These are phyloP conservation scores for Nezara viridula DNA, from an alignment of 2,888 invertebrate genomes.

Conservation along the genomic window DNA sequence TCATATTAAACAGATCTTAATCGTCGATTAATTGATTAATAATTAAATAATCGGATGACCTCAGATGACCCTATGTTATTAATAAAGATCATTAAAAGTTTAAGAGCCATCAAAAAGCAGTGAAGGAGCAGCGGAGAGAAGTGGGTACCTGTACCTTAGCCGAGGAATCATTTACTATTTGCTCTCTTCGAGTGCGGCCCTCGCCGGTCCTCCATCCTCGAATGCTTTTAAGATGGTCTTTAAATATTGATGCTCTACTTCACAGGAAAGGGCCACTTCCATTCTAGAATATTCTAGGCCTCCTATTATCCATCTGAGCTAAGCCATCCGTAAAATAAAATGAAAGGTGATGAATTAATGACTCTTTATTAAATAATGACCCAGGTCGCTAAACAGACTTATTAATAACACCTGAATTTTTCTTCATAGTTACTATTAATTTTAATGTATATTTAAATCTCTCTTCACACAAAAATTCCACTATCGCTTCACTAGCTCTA, in stretches of 20 bases:
- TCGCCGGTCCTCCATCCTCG: not conserved
- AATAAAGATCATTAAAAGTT: not conserved
- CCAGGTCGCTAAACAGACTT: not conserved
- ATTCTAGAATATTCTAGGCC: not conserved
- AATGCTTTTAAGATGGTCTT: constrained; percentile 44
- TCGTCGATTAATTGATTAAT: too few relatives aligned
- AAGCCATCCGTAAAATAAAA: not conserved
- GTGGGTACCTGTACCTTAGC: too few relatives aligned
- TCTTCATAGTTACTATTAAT: too few relatives aligned
- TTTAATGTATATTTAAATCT: too few relatives aligned
- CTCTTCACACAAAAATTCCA: too few relatives aligned
- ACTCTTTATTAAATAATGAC: not conserved
- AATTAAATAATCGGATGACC: too few relatives aligned
- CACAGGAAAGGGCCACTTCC: constrained; percentile 33
- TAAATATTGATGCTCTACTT: constrained; percentile 37
- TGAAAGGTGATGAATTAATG: not conserved
- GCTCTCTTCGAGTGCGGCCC: not conserved
- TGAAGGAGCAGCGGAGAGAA: too few relatives aligned
- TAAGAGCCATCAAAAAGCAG: not conserved
- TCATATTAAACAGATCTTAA: too few relatives aligned
- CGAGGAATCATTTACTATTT: constrained; percentile 21
- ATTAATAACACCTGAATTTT: not conserved
- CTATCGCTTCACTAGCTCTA: too few relatives aligned
- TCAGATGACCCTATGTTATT: not conserved
- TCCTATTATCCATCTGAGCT: not conserved